These are phyloP conservation scores for Entomobrya multifasciata DNA, from an alignment of 2,888 invertebrate species.

Conservation along the genomic window DNA sequence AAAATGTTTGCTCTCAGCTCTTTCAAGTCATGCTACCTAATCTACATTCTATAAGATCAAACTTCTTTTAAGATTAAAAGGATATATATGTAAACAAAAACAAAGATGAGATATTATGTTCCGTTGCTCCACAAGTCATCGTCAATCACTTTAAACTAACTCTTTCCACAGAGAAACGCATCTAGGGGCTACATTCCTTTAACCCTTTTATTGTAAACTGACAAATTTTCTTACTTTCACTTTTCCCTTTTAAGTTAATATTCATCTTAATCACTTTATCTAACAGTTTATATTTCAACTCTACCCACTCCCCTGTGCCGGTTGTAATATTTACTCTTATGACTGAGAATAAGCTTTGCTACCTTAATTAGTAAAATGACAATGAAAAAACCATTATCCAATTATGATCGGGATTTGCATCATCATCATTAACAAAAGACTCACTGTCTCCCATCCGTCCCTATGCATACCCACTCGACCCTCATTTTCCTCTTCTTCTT, in stretches of 20 bases:
- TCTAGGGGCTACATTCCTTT: background rate
- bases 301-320: too few species aligned
- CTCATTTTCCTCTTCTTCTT: background rate
- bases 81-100: too few species aligned
- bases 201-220: background rate
- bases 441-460: background rate
- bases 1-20: background rate
- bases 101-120: too few species aligned
- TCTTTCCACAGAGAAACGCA: background rate
- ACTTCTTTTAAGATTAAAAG: too few species aligned
- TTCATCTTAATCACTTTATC: conserved; percentile 28
- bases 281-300: background rate
- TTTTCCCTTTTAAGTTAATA: conserved; percentile 8
- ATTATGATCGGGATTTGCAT: conserved; percentile 49
- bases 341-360: background rate
- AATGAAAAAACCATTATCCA: conserved; percentile 55
- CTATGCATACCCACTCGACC: background rate
- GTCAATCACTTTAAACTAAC: too few species aligned
- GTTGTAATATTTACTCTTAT: too few species aligned
- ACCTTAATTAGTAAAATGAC: conserved; percentile 49
- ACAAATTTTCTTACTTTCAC: conserved; percentile 29
- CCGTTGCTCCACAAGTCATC: too few species aligned
- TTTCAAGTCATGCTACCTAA: background rate
- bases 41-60: too few species aligned
- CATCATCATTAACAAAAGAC: conserved; percentile 19